Evolutionary conservation across 2,797 vertebrate genomes (phyloP), one percentile per base, ranked within the genome.

Genomic region (Odontamblyopus lacepedii): DNA sequence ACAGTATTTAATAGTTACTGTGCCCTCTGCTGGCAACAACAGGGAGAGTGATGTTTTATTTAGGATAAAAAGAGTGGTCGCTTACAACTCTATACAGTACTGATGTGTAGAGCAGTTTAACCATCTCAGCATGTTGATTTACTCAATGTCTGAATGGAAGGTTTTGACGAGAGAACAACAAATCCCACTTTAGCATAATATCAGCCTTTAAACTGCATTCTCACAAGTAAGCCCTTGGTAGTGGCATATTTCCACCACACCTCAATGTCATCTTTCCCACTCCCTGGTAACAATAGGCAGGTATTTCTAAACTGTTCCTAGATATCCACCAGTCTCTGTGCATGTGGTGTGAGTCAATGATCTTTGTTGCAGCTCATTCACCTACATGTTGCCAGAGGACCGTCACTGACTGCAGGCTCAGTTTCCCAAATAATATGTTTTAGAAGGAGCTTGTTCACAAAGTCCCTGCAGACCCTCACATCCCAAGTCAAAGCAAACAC

Each of bases 381-480:
- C 41, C 61, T 70, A 72, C 35, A 73, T 35, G 16, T 8, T 69
- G 73, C 77, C 75, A 70, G 69, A 59, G 75, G 77, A 63, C 35
- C 55, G 55, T 69, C 70, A 13, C 29, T 63, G 56, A 74, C 79
- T 74, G 38, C 55, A 72, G 77, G 73, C 69, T 83, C 70, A 71
- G 69, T 71, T 67, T 80, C 75, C 67, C 30, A 55, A 56, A 71
- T 81, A 74, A 78, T 60, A 77, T 51, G 59, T 38, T 82, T 86
- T 81, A 74, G 76, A 86, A 76, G 74, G 77, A 82, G 71, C 50
- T 66, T 69, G 78, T 70, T 83, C 56, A 61, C 51, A 71, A 19
- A 75, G 72, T 83, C 79, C 82, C 81, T 27, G 72, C 75, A 85
- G 83, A 82, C 71, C 32, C 1, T 0, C 30, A 50, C 75, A 74